Conservation (phyloP, 2,113 vertebrate genomes). For the Bathybates hornii region DNA sequence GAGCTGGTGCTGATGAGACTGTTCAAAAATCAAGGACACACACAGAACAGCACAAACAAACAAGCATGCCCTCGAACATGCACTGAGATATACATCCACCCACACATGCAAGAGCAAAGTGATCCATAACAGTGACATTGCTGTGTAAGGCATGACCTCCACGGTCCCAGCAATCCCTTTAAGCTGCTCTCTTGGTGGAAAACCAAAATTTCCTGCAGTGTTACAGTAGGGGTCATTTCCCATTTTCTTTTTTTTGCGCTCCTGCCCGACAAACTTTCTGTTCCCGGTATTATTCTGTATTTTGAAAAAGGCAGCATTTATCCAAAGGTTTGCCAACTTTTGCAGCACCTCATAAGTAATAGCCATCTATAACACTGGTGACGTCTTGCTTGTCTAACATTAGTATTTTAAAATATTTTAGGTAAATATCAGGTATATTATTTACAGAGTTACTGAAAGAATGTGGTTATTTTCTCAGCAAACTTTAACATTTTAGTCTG, state of each 20-base stretch:
- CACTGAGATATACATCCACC: background rate
- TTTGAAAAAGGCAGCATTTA: background rate
- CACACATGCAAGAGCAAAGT: conserved; percentile 23
- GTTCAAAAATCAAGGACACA: conserved; percentile 23
- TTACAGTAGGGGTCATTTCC: background rate
- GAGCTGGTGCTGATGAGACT: background rate
- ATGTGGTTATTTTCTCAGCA: background rate
- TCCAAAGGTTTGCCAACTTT: background rate
- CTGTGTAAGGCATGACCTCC: conserved; percentile 6
- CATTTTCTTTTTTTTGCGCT: background rate
- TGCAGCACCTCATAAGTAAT: background rate
- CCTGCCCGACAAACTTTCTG: background rate
- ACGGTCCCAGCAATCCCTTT: conserved; percentile 11
- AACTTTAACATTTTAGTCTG: background rate
- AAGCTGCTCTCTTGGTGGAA: background rate
- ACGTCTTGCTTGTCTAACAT: background rate
- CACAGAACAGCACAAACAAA: background rate
- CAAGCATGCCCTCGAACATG: background rate
- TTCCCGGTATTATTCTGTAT: background rate
- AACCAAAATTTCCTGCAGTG: background rate
- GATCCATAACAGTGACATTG: conserved; percentile 7
- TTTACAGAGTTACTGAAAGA: background rate
- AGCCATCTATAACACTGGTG: background rate
- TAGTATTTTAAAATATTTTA: background rate
- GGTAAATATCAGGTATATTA: background rate